Conservation (phyloP, 2,888 invertebrate genomes). For the Lamellibrachia satsuma region DNA sequence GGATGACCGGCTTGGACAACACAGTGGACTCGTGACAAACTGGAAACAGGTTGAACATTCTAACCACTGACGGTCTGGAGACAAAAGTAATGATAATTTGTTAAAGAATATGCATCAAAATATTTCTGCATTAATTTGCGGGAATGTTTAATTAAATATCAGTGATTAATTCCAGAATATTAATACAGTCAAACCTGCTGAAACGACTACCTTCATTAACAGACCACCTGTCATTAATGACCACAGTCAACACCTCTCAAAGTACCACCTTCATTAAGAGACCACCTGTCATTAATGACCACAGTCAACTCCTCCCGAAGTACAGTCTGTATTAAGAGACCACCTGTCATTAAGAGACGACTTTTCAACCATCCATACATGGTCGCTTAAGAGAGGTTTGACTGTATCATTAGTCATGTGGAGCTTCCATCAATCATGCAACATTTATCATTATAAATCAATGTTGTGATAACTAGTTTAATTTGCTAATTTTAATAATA, state of each 20-base stretch:
- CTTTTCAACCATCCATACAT: too few species aligned
- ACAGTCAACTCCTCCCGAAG: too few species aligned
- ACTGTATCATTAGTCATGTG: neutral
- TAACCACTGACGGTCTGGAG: neutral
- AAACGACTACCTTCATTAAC: too few species aligned
- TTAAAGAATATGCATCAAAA: neutral
- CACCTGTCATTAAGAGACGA: too few species aligned
- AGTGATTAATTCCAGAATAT: conserved; percentile 8
- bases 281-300: too few species aligned
- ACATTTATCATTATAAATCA: neutral
- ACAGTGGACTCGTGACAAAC: conserved; percentile 86
- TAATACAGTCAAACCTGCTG: neutral
- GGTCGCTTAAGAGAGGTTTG: too few species aligned
- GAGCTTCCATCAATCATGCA: neutral
- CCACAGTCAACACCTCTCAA: too few species aligned
- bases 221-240: too few species aligned
- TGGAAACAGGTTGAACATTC: conserved; percentile 60
- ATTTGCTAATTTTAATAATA: neutral
- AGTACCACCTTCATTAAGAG: too few species aligned
- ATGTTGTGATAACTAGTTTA: neutral
- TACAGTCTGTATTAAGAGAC: too few species aligned
- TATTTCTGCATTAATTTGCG: neutral
- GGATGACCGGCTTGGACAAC: conserved; percentile 89
- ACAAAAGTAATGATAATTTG: neutral
- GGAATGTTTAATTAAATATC: neutral